These are phyloP conservation scores for Aphelinus certus DNA, from an alignment of 1,140 invertebrate genomes.

Conservation along the genomic window DNA sequence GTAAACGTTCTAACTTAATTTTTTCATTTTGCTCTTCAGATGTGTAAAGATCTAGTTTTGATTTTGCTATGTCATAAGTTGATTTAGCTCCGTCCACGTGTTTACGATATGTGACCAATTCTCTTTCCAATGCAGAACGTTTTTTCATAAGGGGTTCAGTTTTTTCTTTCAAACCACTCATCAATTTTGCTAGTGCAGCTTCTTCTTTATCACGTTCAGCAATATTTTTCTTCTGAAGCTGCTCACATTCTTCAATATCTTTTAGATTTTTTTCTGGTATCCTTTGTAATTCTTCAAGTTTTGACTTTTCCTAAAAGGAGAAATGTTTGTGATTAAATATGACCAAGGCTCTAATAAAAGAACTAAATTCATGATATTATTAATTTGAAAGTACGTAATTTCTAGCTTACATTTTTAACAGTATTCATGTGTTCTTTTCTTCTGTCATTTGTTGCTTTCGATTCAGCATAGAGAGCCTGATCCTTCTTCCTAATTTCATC, in stretches of 20 bases:
- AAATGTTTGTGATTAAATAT: too few relatives aligned
- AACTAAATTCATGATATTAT: not conserved
- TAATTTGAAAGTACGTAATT: not conserved
- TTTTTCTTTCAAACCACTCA: slow-evolving; percentile 72
- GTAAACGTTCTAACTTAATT: slow-evolving; percentile 75
- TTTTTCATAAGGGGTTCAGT: slow-evolving; percentile 67
- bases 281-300: slow-evolving; percentile 71
- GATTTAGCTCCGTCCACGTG: slow-evolving; percentile 80
- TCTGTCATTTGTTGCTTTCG: slow-evolving; percentile 72
- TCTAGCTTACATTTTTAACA: slow-evolving; percentile 51
- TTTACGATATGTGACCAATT: slow-evolving; percentile 76
- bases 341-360: not conserved
- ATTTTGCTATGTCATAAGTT: slow-evolving; percentile 78
- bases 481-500: slow-evolving; percentile 71
- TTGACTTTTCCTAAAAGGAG: slow-evolving; percentile 67
- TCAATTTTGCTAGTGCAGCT: slow-evolving; percentile 67
- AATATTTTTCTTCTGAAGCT: slow-evolving; percentile 66
- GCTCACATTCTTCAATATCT: slow-evolving; percentile 77
- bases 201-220: slow-evolving; percentile 68
- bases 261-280: slow-evolving; percentile 77
- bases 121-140: slow-evolving; percentile 67
- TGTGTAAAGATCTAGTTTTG: slow-evolving; percentile 83
- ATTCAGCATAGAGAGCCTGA: slow-evolving; percentile 71
- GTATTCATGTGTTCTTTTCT: slow-evolving; percentile 70
- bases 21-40: slow-evolving; percentile 81